Evolutionary conservation across 2,888 invertebrate species (phyloP).

Genomic region (Caenorhabditis doughertyi): DNA sequence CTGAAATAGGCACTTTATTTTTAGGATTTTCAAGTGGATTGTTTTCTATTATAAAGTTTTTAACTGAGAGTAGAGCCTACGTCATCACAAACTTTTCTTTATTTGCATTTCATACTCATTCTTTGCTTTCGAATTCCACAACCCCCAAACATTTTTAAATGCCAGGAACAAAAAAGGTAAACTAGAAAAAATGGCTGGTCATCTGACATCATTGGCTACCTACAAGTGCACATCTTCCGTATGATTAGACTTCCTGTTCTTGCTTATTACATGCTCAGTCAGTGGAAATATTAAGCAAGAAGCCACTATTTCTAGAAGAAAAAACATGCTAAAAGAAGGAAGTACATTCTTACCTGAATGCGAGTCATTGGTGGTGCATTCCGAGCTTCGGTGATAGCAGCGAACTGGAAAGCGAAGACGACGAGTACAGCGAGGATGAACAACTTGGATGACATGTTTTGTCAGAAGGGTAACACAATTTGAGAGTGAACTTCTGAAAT

Average conservation of each 20-base stretch:
- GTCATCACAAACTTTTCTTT: conserved; percentile 30
- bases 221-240: conserved; percentile 33
- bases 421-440: conserved; percentile 45
- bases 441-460: conserved; percentile 49
- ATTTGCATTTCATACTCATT: conserved; percentile 45
- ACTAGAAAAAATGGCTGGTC: neutral
- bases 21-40: neutral
- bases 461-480: neutral
- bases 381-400: conserved; percentile 42
- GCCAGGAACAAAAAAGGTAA: conserved; percentile 23
- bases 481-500: conserved; percentile 33
- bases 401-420: conserved; percentile 53
- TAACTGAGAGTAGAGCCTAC: conserved; percentile 15
- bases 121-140: conserved; percentile 2
- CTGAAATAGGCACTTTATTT: conserved; percentile 45
- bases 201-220: conserved; percentile 29
- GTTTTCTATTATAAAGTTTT: neutral
- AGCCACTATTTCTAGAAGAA: neutral
- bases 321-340: neutral
- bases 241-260: conserved; percentile 4
- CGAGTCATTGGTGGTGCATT: conserved; percentile 61
- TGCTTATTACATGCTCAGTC: conserved; percentile 2
- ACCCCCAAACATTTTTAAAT: conserved; percentile 48
- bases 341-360: conserved; percentile 51
- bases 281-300: conserved; percentile 20